Evolutionary conservation across 2,113 vertebrate species (phyloP).

Genomic region (Haemorhous mexicanus): DNA sequence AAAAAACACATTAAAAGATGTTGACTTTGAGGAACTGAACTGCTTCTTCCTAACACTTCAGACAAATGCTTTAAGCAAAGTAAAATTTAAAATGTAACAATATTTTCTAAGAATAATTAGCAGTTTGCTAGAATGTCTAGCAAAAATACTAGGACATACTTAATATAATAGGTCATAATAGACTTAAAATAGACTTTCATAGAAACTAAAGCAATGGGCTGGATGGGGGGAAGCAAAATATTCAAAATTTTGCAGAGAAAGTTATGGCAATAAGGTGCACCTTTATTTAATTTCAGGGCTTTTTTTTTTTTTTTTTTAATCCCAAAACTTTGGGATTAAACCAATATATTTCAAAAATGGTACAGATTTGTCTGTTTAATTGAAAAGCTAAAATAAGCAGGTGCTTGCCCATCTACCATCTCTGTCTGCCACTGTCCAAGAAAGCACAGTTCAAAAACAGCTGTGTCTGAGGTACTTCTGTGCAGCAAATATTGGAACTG

Average conservation of each 20-base stretch:
- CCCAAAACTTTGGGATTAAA: neutral
- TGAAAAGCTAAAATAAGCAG: neutral
- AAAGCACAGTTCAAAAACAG: neutral
- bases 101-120: neutral
- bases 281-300: neutral
- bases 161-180: neutral
- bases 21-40: neutral
- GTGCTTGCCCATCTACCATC: neutral
- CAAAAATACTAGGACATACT: neutral
- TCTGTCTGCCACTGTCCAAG: neutral
- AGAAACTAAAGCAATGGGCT: neutral
- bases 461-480: neutral
- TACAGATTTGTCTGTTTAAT: neutral
- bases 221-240: accelerated
- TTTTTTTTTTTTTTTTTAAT: no score
- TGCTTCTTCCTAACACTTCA: neutral
- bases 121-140: neutral
- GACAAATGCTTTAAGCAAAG: neutral
- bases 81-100: neutral
- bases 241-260: neutral
- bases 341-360: neutral
- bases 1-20: neutral
- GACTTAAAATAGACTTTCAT: neutral
- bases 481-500: neutral
- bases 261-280: neutral